Conservation (phyloP, 2,888 invertebrate genomes). For the Chromoteleia sp. region DNA sequence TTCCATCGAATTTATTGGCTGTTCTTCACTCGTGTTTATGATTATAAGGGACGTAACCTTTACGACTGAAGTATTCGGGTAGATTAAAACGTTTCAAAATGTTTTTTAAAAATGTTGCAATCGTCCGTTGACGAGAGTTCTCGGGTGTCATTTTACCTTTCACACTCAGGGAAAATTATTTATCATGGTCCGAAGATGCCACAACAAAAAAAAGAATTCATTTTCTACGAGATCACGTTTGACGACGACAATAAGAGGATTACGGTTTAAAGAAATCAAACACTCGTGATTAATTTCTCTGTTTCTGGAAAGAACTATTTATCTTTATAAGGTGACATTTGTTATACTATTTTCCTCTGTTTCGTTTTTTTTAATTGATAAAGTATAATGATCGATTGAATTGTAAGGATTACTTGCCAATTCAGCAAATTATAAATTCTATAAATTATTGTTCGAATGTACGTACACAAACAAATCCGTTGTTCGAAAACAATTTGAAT, state of each 20-base stretch:
- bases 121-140: constrained; percentile 11
- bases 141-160: constrained; percentile 43
- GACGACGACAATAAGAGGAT: constrained; percentile 24
- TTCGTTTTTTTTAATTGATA: too few species aligned
- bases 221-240: constrained; percentile 21
- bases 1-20: constrained; percentile 40
- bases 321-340: neutral
- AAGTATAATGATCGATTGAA: neutral
- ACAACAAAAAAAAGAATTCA: constrained; percentile 29
- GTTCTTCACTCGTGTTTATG: constrained; percentile 40
- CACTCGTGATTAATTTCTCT: constrained; percentile 31
- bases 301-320: neutral
- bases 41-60: constrained; percentile 16
- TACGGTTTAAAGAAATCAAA: constrained; percentile 40
- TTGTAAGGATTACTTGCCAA: too few species aligned
- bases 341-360: too few species aligned
- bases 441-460: too few species aligned
- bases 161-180: constrained; percentile 49
- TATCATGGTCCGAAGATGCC: constrained; percentile 27
- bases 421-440: too few species aligned
- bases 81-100: too few species aligned
- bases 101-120: constrained; percentile 11
- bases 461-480: neutral
- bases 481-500: constrained; percentile 33
- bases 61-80: too few species aligned